Base-by-base conservation (phyloP, 2,888 invertebrate species). In the Chloroclysta siterata region DNA sequence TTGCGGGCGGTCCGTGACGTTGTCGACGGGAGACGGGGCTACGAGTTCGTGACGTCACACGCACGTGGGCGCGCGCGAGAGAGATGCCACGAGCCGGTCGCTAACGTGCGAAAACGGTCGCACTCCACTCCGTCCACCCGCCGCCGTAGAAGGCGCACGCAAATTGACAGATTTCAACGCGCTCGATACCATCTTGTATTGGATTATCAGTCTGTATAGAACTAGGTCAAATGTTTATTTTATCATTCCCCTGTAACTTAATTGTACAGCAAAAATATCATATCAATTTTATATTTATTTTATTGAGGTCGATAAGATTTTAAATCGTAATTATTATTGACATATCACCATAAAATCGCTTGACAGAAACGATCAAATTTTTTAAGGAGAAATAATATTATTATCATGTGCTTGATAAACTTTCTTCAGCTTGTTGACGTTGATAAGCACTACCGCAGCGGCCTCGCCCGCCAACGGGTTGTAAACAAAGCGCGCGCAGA, bases 171-270 rank as follows among this genome's bases (percentile, higher is more conserved):
- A 85, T 87, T 84, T 86, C 83, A 82, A 81, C 85, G 80, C 89
- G 89, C 84, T 89, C 89, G 86, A 90, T 90, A 89, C 88, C 80
- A 88, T 89, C 89, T 88, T 81, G 85, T 84, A 86, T 85, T 80
- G 83, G 82, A 87, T 87, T 89, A 88, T 82, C 79, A 81, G 72
- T 70, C 77, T 72, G 75, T 53, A 68, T 72, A 72, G 76, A 78
- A 63, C 48, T 62, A 44, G 56, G 52, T 57, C 48, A 17, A 57
- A 62, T 51, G 22, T 14, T 7, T 41, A 7, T n/a, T 47, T 13
- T 29, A n/a, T 10, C 15, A 11, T 50, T 58, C 47, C 33, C 51
- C 1, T 22, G 22, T 22, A 22, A 22, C n/a, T 42, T 44, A 44
- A 42, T 15, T 17, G 3, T 14, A 51, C 46, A 6, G 13, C 5